A percentile compares a stretch with the other conserved stretches of the same genome.
phyloP scores from a whole-genome alignment of 2,888 invertebrate species.

The Orgyia antiqua region DNA sequence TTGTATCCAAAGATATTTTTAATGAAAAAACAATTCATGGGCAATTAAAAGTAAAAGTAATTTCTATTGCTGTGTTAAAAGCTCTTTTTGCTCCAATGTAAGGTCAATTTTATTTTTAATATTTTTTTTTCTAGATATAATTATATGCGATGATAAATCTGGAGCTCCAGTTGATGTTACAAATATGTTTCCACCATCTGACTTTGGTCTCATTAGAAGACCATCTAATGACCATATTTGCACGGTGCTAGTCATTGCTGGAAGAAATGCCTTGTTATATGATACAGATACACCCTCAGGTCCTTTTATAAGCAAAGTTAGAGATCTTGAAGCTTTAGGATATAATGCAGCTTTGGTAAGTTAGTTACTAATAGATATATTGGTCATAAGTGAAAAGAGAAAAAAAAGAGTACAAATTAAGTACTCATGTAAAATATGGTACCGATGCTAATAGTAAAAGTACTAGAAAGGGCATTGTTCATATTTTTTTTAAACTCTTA shows the following conservation, averaged over 20 bases:
- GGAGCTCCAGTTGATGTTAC: conserved; percentile 69
- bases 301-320: conserved; percentile 77
- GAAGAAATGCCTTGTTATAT: conserved; percentile 79
- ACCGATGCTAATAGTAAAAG: too few species aligned
- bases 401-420: neutral
- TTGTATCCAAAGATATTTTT: too few species aligned
- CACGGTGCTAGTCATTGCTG: conserved; percentile 78
- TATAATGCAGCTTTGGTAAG: conserved; percentile 78
- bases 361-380: conserved; percentile 4
- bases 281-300: conserved; percentile 75
- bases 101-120: too few species aligned
- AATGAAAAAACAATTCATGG: too few species aligned
- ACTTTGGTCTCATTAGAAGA: conserved; percentile 61
- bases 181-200: conserved; percentile 59
- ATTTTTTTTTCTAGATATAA: conserved; percentile 58
- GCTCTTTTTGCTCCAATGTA: too few species aligned
- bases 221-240: conserved; percentile 60
- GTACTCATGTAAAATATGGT: too few species aligned
- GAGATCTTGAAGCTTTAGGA: conserved; percentile 80
- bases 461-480: too few species aligned
- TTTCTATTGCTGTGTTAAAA: too few species aligned
- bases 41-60: too few species aligned
- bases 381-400: neutral
- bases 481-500: too few species aligned
- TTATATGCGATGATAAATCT: conserved; percentile 76